Percentiles rank a stretch among this genome's conserved stretches.
Conservation (phyloP, 92 coral and sea anemone species). For the Phenganax subtilis region DNA sequence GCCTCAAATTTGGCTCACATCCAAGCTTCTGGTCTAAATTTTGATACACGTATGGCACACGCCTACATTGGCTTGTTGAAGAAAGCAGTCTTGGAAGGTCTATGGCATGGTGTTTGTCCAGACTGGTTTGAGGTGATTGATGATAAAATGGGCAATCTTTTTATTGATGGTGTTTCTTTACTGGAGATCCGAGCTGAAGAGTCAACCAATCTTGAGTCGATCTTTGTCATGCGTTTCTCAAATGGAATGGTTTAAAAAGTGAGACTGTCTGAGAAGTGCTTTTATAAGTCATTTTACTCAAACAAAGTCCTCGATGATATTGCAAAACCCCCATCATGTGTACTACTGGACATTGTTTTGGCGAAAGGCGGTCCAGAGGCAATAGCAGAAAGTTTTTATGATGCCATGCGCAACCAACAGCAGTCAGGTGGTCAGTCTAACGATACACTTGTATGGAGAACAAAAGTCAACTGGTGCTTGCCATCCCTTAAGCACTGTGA, state of each 20-base stretch:
- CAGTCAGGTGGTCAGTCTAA: constrained; percentile 38
- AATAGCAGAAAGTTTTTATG: constrained; percentile 39
- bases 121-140: constrained; percentile 31
- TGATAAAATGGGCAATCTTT: constrained; percentile 3
- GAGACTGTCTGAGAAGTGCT: constrained; percentile 33
- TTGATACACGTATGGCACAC: constrained; percentile 37
- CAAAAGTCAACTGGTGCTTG: constrained; percentile 34
- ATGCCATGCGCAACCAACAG: constrained; percentile 40
- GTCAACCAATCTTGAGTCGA: background rate
- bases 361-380: constrained; percentile 43
- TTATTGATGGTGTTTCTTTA: background rate
- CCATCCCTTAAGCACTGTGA: constrained; percentile 38
- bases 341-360: constrained; percentile 36
- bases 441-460: constrained; percentile 36
- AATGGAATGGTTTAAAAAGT: constrained; percentile 26
- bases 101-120: constrained; percentile 31
- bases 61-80: constrained; percentile 41
- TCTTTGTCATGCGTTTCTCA: constrained; percentile 22
- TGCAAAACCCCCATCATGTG: constrained; percentile 39
- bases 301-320: constrained; percentile 34
- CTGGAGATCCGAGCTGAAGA: constrained; percentile 10
- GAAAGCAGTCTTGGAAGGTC: constrained; percentile 39
- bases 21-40: constrained; percentile 37
- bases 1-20: constrained; percentile 45
- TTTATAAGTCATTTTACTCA: constrained; percentile 42